A percentile compares a stretch with the other conserved stretches of the same genome.
These are phyloP conservation scores for Ennomos fuscantarius DNA, from an alignment of 2,888 invertebrate genomes.

Conservation along the genomic window DNA sequence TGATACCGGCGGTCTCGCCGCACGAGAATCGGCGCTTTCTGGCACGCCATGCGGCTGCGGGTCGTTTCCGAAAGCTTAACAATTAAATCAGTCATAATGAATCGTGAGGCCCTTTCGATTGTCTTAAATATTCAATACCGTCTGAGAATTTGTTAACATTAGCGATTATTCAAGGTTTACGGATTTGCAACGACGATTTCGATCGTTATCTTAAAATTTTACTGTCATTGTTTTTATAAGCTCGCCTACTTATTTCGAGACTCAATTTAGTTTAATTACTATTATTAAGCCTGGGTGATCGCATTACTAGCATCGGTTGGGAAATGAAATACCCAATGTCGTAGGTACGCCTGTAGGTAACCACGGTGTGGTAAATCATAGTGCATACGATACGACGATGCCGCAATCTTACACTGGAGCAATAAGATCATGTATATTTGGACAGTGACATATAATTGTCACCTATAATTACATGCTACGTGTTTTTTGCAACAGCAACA, in stretches of 20 bases:
- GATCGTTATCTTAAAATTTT: conserved; percentile 13
- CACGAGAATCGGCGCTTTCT: conserved; percentile 54
- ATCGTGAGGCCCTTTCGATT: conserved; percentile 55
- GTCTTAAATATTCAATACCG: conserved; percentile 46
- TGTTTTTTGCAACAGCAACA: conserved; percentile 35
- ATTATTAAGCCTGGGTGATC: conserved; percentile 62
- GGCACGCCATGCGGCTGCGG: conserved; percentile 34
- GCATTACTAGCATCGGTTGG: conserved; percentile 64
- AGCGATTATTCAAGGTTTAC: conserved; percentile 27
- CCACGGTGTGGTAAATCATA: conserved; percentile 67
- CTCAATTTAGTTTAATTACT: conserved; percentile 28
- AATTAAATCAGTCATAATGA: conserved; percentile 41
- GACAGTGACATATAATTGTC: conserved; percentile 45
- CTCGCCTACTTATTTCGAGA: conserved; percentile 25
- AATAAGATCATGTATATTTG: conserved; percentile 51
- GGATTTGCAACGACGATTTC: conserved; percentile 19
- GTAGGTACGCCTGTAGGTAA: conserved; percentile 48
- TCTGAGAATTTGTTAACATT: conserved; percentile 28
- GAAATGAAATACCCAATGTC: conserved; percentile 66
- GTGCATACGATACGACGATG: conserved; percentile 67
- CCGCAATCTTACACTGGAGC: conserved; percentile 58
- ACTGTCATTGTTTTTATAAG: conserved; percentile 8
- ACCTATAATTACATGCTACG: conserved; percentile 30
- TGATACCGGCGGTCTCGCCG: conserved; percentile 52
- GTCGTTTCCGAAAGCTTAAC: conserved; percentile 39